A percentile compares a stretch with the other conserved stretches of the same genome.
phyloP scores from a whole-genome alignment of 1,140 invertebrate genomes.

The Sesamia nonagrioides region DNA sequence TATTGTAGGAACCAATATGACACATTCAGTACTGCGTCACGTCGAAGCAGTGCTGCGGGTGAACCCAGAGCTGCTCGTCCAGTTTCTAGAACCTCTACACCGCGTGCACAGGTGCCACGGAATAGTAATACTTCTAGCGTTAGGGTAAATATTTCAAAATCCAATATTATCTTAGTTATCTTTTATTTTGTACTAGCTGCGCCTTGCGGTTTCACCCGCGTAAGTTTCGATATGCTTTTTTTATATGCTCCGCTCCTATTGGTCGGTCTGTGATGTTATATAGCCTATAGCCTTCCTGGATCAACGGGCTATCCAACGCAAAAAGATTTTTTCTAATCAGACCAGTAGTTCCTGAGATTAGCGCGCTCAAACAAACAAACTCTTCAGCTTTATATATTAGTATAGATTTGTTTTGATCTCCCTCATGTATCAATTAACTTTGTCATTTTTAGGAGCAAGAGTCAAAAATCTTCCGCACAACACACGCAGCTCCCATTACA shows the following conservation, averaged over 20 bases:
- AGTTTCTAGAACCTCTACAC: constrained; percentile 50
- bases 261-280: too few relatives aligned
- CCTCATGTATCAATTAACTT: too few relatives aligned
- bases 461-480: constrained; percentile 47
- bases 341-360: too few relatives aligned
- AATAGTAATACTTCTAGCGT: constrained; percentile 47
- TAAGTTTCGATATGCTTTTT: too few relatives aligned
- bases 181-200: not conserved
- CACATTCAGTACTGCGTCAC: constrained; percentile 47
- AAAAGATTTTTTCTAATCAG: too few relatives aligned
- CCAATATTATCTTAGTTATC: not conserved
- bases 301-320: too few relatives aligned
- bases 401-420: too few relatives aligned
- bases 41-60: constrained; percentile 65
- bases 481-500: constrained; percentile 55
- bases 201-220: too few relatives aligned
- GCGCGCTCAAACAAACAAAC: too few relatives aligned
- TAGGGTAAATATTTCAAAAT: constrained; percentile 36
- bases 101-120: constrained; percentile 48
- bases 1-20: constrained; percentile 56
- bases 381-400: too few relatives aligned
- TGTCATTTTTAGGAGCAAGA: constrained; percentile 59
- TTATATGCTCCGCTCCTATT: too few relatives aligned
- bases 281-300: too few relatives aligned
- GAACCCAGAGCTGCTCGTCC: constrained; percentile 62